phyloP scores from a whole-genome alignment of 2,113 vertebrate species.

The Elaphurus davidianus region DNA sequence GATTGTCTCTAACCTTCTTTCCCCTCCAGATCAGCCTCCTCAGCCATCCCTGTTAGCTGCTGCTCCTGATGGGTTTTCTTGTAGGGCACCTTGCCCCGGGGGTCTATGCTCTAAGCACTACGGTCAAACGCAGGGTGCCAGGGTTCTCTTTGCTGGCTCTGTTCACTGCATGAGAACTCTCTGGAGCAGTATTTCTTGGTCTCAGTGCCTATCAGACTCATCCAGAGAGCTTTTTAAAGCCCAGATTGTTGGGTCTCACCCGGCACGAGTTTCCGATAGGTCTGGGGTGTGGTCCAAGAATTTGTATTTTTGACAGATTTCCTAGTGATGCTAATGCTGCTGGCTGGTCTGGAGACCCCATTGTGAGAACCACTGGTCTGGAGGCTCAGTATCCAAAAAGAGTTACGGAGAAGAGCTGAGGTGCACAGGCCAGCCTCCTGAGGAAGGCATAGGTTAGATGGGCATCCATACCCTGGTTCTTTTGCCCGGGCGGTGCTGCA shows the following conservation, averaged over 20 bases:
- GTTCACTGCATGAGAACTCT: not conserved
- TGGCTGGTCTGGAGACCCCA: not conserved
- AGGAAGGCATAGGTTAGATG: not conserved
- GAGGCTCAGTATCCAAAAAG: not conserved
- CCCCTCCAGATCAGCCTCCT: slow-evolving; percentile 49
- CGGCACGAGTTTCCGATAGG: not conserved
- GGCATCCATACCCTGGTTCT: not conserved
- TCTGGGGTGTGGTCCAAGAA: not conserved
- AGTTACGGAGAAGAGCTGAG: not conserved
- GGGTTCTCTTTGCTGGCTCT: not conserved
- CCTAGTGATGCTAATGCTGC: not conserved
- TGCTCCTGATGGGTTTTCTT: not conserved
- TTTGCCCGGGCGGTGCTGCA: not conserved
- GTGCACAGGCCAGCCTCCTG: not conserved
- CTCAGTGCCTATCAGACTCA: not conserved
- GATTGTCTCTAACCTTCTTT: slow-evolving; percentile 57
- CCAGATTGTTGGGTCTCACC: not conserved
- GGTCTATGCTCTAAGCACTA: not conserved
- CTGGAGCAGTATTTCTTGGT: not conserved
- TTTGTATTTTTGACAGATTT: not conserved
- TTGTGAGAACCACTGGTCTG: not conserved
- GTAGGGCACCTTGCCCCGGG: not conserved
- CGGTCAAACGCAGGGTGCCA: not conserved
- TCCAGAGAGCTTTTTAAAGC: not conserved
- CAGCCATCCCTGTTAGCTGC: slow-evolving; percentile 33